Base-by-base conservation (phyloP, 2,113 vertebrate species). In the Conger conger region DNA sequence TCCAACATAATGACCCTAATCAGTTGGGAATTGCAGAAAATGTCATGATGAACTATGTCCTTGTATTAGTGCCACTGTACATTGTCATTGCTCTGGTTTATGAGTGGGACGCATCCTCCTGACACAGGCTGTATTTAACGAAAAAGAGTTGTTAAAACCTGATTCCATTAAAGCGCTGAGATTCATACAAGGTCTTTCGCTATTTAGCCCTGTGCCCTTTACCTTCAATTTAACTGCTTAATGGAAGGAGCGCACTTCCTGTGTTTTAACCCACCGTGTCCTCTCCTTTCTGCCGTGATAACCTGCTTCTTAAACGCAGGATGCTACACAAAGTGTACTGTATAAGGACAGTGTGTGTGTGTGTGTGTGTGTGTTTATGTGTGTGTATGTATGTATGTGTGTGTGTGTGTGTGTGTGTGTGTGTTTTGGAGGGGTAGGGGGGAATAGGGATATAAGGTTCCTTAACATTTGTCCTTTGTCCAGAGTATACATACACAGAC, bases 31-130 rank as follows among this genome's bases (percentile, higher is more conserved):
- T 99, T 98, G 98, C 97, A 97, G 96, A 97, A 99, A 99, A 99
- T 99, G 97, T 99, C 98, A 99, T 96, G 97, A 99, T 99, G 98
- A 99, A 99, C 98, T 99, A 99, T 99, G 98, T 99, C 98, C 97
- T 97, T 99, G 97, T 98, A 97, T 99, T 99, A 97, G 97, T 96
- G 97, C 96, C 97, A 98, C 97, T 98, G 97, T 98, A 97, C 97
- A 95, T 98, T 97, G 97, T 99, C 98, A 97, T 97, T 96, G 96
- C 93, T 94, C 96, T 97, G 96, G 97, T 99, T 99, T 99, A 99
- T 97, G 97, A 96, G 95, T 94, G 94, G 95, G 96, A 97, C 95
- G 94, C 96, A 96, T 99, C 96, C 96, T 97, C 94, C 96, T 97
- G 98, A 98, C 97, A 97, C 90, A 90, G 96, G 97, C 97, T 98